phyloP scores from a whole-genome alignment of 1,140 invertebrate species.

The Aphaenogaster rudis region DNA sequence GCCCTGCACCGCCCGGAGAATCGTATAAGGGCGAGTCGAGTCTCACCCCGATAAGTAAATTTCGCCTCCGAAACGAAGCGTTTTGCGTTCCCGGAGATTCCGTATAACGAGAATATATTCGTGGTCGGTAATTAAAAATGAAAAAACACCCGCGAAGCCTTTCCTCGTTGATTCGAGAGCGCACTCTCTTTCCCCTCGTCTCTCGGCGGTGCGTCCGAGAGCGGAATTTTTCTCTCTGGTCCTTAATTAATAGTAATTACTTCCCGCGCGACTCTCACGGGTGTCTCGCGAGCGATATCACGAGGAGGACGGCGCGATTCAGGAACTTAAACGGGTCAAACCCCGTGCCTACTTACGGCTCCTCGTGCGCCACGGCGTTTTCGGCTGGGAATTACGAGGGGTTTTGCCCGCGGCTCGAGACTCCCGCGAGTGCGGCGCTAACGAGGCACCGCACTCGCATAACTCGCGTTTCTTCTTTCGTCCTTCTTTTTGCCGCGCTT shows the following conservation, averaged over 20 bases:
- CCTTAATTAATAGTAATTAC: constrained; percentile 47
- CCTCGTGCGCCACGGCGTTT: constrained; percentile 5
- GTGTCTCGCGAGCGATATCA: neutral
- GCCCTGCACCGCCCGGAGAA: neutral
- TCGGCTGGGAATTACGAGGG: constrained; percentile 33
- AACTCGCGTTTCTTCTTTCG: constrained; percentile 1
- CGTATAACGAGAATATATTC: neutral
- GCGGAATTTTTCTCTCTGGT: neutral
- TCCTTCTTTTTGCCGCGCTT: neutral
- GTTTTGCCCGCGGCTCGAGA: constrained; percentile 3
- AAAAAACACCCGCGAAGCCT: neutral
- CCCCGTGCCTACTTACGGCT: neutral
- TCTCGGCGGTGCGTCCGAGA: neutral
- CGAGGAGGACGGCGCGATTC: neutral
- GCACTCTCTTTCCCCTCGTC: neutral
- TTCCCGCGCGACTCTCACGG: neutral
- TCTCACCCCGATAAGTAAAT: constrained; percentile 21
- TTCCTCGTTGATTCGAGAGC: neutral
- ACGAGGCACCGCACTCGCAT: constrained; percentile 35
- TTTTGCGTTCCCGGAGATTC: neutral
- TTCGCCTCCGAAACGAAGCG: neutral
- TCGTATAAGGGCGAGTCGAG: neutral
- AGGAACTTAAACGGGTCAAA: neutral
- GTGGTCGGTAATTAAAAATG: constrained; percentile 42
- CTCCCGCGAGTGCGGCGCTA: constrained; percentile 36